phyloP scores from a whole-genome alignment of 2,888 invertebrate species.

The Smittia aterrima region DNA sequence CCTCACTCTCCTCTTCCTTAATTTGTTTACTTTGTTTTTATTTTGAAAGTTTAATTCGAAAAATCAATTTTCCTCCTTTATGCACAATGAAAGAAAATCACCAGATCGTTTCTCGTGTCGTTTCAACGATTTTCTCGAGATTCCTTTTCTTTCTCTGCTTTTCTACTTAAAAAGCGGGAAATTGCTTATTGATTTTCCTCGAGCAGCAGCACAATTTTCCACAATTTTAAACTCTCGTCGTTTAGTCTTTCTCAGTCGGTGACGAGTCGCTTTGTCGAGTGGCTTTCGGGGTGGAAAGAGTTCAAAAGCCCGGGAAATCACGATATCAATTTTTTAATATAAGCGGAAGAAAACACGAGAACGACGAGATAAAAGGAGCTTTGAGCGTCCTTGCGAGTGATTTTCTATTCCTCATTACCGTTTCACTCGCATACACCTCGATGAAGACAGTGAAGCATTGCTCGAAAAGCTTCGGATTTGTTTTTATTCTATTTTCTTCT shows the following conservation, averaged over 20 bases:
- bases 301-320: not conserved
- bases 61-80: not conserved
- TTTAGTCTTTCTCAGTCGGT: not conserved
- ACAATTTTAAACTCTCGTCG: constrained; percentile 10
- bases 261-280: not conserved
- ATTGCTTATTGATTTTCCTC: constrained; percentile 13
- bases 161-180: constrained; percentile 3
- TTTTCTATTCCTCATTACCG: not conserved
- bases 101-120: not conserved
- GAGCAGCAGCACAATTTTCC: constrained; percentile 2
- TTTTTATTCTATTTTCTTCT: constrained; percentile 1
- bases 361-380: not conserved
- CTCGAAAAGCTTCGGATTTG: not conserved
- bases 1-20: not conserved
- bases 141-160: too few relatives aligned
- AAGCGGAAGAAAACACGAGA: not conserved
- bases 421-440: too few relatives aligned
- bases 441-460: not conserved
- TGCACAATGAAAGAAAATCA: not conserved
- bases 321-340: not conserved
- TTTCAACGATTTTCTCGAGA: not conserved
- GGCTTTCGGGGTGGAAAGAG: not conserved
- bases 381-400: not conserved
- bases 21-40: too few relatives aligned
- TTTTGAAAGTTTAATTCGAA: not conserved